Conservation (phyloP, 2,113 vertebrate species). For the Antennarius striatus region DNA sequence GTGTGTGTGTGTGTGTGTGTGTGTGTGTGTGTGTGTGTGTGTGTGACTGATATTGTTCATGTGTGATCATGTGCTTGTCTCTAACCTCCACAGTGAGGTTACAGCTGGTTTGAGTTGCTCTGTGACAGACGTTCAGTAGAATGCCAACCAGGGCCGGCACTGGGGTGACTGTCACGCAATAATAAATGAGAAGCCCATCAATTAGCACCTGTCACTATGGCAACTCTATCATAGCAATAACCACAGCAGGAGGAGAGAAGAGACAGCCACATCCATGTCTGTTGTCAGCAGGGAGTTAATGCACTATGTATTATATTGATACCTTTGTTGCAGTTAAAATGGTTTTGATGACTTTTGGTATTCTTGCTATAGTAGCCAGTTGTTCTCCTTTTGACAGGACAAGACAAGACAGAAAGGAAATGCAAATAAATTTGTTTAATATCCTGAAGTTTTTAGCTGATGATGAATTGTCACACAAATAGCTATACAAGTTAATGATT, state of each 20-base stretch:
- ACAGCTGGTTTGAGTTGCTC: slow-evolving; percentile 46
- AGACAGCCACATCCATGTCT: slow-evolving; percentile 15
- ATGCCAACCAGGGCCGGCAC: slow-evolving; percentile 61
- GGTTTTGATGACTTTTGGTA: not conserved
- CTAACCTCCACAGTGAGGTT: slow-evolving; percentile 64
- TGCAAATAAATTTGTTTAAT: too few relatives aligned
- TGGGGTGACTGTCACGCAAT: slow-evolving; percentile 69
- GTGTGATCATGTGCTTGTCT: slow-evolving; percentile 43
- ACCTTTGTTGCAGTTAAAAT: not conserved
- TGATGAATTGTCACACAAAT: too few relatives aligned
- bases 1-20: slow-evolving; percentile 4
- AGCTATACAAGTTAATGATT: too few relatives aligned
- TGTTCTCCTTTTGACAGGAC: too few relatives aligned
- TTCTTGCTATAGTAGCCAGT: not conserved
- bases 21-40: slow-evolving; percentile 8
- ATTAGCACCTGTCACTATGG: slow-evolving; percentile 76
- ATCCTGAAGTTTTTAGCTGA: too few relatives aligned
- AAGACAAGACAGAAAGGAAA: too few relatives aligned
- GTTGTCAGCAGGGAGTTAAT: slow-evolving; percentile 8
- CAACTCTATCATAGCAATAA: slow-evolving; percentile 68
- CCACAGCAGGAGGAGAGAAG: slow-evolving; percentile 22
- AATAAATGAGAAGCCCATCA: slow-evolving; percentile 74
- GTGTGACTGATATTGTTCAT: slow-evolving; percentile 2
- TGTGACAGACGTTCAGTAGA: slow-evolving; percentile 71
- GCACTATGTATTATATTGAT: not conserved